Evolutionary conservation across 2,888 invertebrate species (phyloP), one percentile per base, ranked within the genome.

Genomic region (Synanthedon myopaeformis): DNA sequence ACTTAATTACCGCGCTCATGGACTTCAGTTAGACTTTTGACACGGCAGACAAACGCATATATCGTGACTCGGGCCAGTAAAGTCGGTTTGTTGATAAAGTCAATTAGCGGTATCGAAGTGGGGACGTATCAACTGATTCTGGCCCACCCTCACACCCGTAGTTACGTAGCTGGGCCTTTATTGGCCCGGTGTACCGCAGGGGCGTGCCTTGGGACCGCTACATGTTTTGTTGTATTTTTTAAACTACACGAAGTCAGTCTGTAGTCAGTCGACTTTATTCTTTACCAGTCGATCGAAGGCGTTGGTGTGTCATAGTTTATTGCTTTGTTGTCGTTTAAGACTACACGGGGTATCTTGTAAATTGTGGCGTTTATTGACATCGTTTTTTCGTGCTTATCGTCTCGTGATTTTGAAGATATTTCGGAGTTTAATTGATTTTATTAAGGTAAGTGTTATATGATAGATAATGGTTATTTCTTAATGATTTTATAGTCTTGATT

Each of bases 51-150:
- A 81, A 82, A 83, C 86, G 78, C 82, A 77, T 84, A 82, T 85
- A 82, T 87, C 87, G 87, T 87, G 86, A 85, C 85, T 85, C 69
- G 69, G 71, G 78, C 82, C 85, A 81, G 84, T 87, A 85, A 87
- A 84, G 80, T 85, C 81, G 72, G 84, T 86, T 85, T 87, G 87
- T 86, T 87, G 87, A 87, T 87, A 87, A 86, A 86, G 87, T 85
- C 87, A 87, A 87, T 87, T 87, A 87, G 85, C 74, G 74, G 79
- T 83, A 84, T 85, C 86, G 82, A 79, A 86, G 83, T 78, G 76
- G 83, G 79, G 82, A 79, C 74, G 79, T 80, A 85, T 83, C 81
- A 82, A 78, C 72, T 75, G 81, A 81, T 79, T 76, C 72, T 69
- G 72, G 77, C 83, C 84, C 86, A 81, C 83, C 81, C 79, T 76